Conservation (phyloP, 2,113 vertebrate species). For the Tupaia chinensis region DNA sequence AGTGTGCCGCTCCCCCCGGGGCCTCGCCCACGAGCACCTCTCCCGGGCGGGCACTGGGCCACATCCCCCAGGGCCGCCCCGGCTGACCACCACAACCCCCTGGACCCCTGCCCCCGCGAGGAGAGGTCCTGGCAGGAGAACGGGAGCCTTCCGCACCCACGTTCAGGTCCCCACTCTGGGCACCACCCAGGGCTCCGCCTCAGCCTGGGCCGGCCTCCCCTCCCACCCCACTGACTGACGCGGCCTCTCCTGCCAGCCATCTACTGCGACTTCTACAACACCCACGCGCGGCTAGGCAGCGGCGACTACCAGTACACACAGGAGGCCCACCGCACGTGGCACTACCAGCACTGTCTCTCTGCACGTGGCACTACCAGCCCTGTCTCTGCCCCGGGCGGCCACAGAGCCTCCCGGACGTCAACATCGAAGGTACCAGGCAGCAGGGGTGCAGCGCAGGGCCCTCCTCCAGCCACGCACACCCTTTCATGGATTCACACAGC, state of each 20-base stretch:
- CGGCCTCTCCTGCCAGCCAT: conserved; percentile 81
- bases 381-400: conserved; percentile 87
- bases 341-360: conserved; percentile 90
- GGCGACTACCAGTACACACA: conserved; percentile 25
- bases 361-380: conserved; percentile 88
- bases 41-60: fast-evolving
- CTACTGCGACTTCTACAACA: conserved; percentile 91
- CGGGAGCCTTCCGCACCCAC: fast-evolving
- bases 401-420: conserved; percentile 79
- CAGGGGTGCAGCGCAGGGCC: no score
- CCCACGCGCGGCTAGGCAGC: conserved; percentile 67
- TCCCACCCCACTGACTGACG: no score
- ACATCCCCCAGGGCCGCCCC: no score
- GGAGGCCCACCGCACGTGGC: conserved; percentile 81
- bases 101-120: neutral
- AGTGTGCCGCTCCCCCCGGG: conserved; percentile 70
- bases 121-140: neutral
- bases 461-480: neutral
- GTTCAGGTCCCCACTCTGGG: neutral
- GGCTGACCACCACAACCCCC: neutral
- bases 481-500: conserved; percentile 71
- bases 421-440: conserved; percentile 86
- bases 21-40: neutral
- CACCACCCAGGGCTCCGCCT: no score
- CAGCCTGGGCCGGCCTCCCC: no score